Evolutionary conservation across 2,113 vertebrate species (phyloP).

Genomic region (Alexandromys fortis): DNA sequence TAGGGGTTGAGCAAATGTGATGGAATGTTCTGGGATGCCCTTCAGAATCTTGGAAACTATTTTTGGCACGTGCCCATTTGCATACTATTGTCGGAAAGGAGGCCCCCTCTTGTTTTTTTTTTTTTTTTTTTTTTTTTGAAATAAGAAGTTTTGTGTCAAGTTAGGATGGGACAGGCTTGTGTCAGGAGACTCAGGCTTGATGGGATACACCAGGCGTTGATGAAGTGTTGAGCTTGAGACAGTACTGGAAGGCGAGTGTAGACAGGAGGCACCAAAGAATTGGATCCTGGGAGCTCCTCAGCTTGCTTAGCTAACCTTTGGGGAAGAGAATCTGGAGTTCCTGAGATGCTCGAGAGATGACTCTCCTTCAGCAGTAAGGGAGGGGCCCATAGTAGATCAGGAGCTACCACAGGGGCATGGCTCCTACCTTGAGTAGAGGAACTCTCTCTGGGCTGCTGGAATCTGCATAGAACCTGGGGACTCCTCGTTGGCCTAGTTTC

Average conservation of each 20-base stretch:
- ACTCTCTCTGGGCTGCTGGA: neutral
- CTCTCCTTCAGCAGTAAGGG: neutral
- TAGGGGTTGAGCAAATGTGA: conserved; percentile 61
- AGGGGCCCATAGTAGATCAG: neutral
- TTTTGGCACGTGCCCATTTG: neutral
- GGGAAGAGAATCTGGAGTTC: fast-evolving
- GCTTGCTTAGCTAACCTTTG: neutral
- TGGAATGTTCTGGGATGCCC: conserved; percentile 5
- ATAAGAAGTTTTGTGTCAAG: neutral
- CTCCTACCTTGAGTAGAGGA: neutral
- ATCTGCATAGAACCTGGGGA: neutral
- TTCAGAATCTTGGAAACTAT: neutral
- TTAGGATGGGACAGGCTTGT: neutral
- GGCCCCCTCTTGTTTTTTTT: fast-evolving
- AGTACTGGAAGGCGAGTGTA: fast-evolving
- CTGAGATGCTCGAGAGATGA: neutral
- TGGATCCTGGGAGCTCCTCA: fast-evolving
- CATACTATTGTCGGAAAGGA: neutral
- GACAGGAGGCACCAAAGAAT: neutral
- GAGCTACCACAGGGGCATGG: neutral
- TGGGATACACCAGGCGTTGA: neutral
- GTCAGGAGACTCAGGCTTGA: neutral
- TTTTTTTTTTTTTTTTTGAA: neutral
- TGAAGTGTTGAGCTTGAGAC: fast-evolving
- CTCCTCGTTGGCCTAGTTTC: neutral